Base-by-base conservation (phyloP, 2,888 invertebrate genomes). In the Hydrotaea cyrtoneurina region DNA sequence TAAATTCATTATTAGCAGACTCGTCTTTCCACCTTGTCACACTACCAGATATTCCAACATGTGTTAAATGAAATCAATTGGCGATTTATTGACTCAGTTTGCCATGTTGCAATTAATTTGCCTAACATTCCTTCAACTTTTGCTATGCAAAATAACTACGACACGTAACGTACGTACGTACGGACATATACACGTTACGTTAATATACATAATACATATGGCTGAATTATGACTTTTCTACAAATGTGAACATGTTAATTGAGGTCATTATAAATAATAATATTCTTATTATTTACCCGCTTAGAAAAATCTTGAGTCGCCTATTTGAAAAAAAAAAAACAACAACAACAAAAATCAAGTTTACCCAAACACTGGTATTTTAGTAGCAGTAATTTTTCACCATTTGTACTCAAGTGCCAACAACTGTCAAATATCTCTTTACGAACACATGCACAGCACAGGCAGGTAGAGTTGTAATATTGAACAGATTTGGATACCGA, bases 161-260 rank as follows among this genome's bases (percentile, higher is more conserved):
- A 23, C 19, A 26, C 15, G 43, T 72, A 39, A 59, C 39, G 31
- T 55, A 71, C 15, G 39, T 31, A 62, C 21, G 75, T 36, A 77
- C 13, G 11, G 7, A 39, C 26, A 11, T 73, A 66, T 26, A 50
- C 43, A 53, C 46, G 31, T 19, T 74, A 53, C 62, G 43, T 57
- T 43, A 17, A 57, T 43, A 21, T 17, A n/a, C n/a, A n/a, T n/a
- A n/a, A n/a, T 43, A 50, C 59, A 31, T 75, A n/a, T 53, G 15
- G 23, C 50, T 43, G 7, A 62, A 43, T 78, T 46, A 66, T 78
- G 76, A 75, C 75, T 78, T 81, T 66, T 81, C 76, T 0, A 78
- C 71, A 66, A 66, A 76, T 82, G 43, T 57, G 53, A 85, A 79
- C 85, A 73, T 74, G 85, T 82, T 85, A 80, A 82, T 85, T 77